Evolutionary conservation across 2,888 invertebrate species (phyloP).

Genomic region (Brenthis daphne): DNA sequence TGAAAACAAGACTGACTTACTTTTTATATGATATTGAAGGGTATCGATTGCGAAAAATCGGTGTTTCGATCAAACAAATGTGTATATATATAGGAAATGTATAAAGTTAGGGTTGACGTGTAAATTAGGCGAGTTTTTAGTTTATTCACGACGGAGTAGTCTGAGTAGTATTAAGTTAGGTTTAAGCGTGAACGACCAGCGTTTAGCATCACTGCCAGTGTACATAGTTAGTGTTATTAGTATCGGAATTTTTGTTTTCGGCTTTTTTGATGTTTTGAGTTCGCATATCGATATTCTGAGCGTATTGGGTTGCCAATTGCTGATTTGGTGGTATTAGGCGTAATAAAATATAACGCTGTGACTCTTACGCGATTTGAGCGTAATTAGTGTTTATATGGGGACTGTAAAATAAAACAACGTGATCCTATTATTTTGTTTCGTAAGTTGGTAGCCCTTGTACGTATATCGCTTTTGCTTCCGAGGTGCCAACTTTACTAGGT

Average conservation of each 20-base stretch:
- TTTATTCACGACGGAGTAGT: conserved; percentile 55
- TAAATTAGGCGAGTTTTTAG: conserved; percentile 54
- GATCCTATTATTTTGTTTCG: conserved; percentile 6
- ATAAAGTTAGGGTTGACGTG: conserved; percentile 34
- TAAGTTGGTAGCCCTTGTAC: conserved; percentile 26
- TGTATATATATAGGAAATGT: conserved; percentile 57
- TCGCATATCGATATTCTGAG: conserved; percentile 34
- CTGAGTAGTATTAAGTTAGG: conserved; percentile 58
- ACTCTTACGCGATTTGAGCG: not conserved
- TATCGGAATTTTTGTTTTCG: conserved; percentile 45
- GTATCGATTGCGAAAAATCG: conserved; percentile 33
- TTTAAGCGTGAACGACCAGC: conserved; percentile 66
- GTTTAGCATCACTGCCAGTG: conserved; percentile 76
- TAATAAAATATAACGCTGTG: conserved; percentile 1
- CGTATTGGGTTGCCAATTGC: conserved; percentile 38
- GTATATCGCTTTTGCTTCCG: conserved; percentile 54
- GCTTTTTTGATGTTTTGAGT: conserved; percentile 55
- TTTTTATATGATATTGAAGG: conserved; percentile 72
- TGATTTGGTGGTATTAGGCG: not conserved
- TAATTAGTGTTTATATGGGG: conserved; percentile 9
- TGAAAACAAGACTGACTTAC: conserved; percentile 77
- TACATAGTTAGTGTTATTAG: conserved; percentile 61
- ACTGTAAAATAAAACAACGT: conserved; percentile 3
- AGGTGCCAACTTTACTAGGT: conserved; percentile 45
- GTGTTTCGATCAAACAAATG: conserved; percentile 49